A percentile compares a stretch with the other conserved stretches of the same genome.
These are phyloP conservation scores for Cydia fagiglandana DNA, from an alignment of 1,140 invertebrate genomes.

Conservation along the genomic window DNA sequence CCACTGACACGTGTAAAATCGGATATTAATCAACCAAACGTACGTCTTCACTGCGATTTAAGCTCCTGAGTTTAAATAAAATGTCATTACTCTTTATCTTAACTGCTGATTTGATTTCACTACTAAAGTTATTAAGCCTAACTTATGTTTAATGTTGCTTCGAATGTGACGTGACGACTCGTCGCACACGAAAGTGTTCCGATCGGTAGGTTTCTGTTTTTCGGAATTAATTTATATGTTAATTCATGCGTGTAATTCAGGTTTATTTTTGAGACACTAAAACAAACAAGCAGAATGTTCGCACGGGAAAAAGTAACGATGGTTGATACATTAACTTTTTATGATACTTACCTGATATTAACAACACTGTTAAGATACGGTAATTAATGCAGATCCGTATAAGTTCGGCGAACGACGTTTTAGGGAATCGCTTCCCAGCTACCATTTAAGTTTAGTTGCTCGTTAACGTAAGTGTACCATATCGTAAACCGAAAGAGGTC, in stretches of 20 bases:
- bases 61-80: background rate
- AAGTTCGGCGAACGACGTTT: constrained; percentile 17
- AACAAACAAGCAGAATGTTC: constrained; percentile 34
- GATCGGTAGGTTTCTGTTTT: background rate
- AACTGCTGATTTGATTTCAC: constrained; percentile 7
- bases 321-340: constrained; percentile 31
- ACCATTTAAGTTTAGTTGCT: constrained; percentile 19
- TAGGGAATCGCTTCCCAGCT: constrained; percentile 8
- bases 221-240: constrained; percentile 12
- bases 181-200: background rate
- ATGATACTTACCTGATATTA: constrained; percentile 21
- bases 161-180: constrained; percentile 10
- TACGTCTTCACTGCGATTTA: constrained; percentile 43
- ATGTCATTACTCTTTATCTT: background rate
- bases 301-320: constrained; percentile 38
- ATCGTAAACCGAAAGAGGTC: constrained; percentile 28
- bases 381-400: constrained; percentile 24
- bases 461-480: constrained; percentile 29
- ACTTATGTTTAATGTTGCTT: background rate
- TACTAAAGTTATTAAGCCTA: background rate
- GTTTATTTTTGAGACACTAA: constrained; percentile 20
- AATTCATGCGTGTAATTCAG: constrained; percentile 21
- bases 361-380: constrained; percentile 27
- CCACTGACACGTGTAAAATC: constrained; percentile 55
- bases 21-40: constrained; percentile 52